Conservation (phyloP, 2,113 vertebrate genomes). For the Panthera leo region DNA sequence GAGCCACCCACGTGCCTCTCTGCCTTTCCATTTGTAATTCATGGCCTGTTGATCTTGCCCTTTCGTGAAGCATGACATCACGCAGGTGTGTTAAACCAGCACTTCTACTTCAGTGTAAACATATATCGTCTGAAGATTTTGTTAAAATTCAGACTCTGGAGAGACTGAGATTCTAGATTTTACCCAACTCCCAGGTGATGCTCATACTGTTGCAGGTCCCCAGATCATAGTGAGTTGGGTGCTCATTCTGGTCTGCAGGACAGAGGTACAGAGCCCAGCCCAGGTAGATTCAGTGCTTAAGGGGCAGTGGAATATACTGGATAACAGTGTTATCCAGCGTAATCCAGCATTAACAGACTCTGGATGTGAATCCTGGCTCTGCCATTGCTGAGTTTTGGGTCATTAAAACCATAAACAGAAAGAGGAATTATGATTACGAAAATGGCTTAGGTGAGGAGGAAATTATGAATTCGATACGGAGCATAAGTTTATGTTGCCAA, state of each 20-base stretch:
- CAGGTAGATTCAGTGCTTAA: not conserved
- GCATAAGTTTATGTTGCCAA: not conserved
- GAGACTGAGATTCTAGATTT: not conserved
- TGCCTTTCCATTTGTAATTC: not conserved
- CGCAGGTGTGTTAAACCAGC: not conserved
- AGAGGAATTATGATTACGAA: not conserved
- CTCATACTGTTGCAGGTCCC: not conserved
- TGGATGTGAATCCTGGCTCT: not conserved
- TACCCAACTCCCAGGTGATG: not conserved
- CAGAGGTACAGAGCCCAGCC: not conserved
- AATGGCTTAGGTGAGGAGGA: not conserved
- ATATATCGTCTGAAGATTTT: not conserved
- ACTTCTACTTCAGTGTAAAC: not conserved
- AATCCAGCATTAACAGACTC: not conserved
- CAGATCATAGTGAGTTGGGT: not conserved
- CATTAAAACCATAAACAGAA: not conserved
- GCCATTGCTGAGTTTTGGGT: not conserved
- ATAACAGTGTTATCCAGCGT: no score
- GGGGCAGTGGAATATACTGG: not conserved
- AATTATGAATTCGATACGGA: not conserved
- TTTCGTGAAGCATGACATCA: accelerated
- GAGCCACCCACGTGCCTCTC: no score
- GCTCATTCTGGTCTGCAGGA: not conserved
- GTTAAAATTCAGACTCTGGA: not conserved
- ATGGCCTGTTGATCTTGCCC: not conserved